A percentile compares a stretch with the other conserved stretches of the same genome.
Evolutionary conservation across 2,797 vertebrate species (phyloP).

Genomic region (Melanogrammus aeglefinus): DNA sequence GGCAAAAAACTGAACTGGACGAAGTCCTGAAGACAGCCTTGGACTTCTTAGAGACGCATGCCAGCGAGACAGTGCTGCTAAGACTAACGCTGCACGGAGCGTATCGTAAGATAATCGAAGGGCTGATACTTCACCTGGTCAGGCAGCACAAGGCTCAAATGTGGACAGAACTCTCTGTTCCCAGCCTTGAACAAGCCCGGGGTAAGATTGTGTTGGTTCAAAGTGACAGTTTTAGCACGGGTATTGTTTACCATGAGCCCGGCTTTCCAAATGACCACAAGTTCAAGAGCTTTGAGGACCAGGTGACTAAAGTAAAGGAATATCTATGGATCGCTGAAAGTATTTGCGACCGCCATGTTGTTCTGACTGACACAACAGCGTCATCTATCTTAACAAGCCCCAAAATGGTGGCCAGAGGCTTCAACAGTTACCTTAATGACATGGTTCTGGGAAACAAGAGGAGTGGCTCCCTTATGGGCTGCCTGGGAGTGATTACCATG

Average conservation of each 20-base stretch:
- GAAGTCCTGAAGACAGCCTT: conserved; percentile 35
- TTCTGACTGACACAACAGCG: conserved; percentile 30
- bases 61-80: conserved; percentile 49
- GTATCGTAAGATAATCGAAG: accelerated
- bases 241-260: conserved; percentile 25
- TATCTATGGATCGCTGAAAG: conserved; percentile 2
- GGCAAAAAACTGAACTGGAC: conserved; percentile 16
- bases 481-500: conserved; percentile 49
- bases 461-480: conserved; percentile 13
- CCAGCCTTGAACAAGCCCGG: conserved; percentile 42
- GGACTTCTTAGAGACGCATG: conserved; percentile 33
- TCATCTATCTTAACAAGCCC: accelerated
- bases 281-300: conserved; percentile 16
- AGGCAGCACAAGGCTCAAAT: conserved; percentile 7
- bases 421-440: conserved; percentile 31
- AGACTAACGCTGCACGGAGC: conserved; percentile 36
- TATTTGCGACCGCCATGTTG: conserved; percentile 30
- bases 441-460: conserved; percentile 14
- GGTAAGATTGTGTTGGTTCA: conserved; percentile 55
- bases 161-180: conserved; percentile 30
- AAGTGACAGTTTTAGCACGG: conserved; percentile 13
- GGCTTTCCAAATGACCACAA: conserved; percentile 19
- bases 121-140: conserved; percentile 17
- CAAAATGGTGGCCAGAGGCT: background rate
- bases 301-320: conserved; percentile 14